phyloP scores from a whole-genome alignment of 2,888 invertebrate species.

The Embidobia sp. region DNA sequence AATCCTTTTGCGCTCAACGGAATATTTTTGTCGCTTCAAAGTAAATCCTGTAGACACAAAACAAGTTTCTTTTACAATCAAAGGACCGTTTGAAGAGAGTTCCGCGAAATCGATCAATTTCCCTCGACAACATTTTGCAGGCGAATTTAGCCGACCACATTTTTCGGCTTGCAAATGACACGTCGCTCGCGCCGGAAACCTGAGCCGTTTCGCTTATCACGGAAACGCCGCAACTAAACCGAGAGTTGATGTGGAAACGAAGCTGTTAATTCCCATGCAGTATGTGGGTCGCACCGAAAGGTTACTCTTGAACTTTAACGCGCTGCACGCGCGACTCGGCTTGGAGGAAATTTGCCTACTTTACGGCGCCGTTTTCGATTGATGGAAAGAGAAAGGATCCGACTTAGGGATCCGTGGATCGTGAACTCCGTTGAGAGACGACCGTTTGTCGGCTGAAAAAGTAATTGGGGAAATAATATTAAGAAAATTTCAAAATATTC shows the following conservation, averaged over 20 bases:
- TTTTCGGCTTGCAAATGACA: slow-evolving; percentile 5
- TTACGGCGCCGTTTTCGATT: not conserved
- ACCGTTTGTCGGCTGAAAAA: too few relatives aligned
- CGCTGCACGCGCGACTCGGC: slow-evolving; percentile 18
- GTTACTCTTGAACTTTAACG: slow-evolving; percentile 50
- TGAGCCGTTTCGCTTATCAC: slow-evolving; percentile 20
- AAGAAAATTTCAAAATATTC: too few relatives aligned
- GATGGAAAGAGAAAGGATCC: slow-evolving; percentile 48
- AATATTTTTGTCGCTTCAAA: too few relatives aligned
- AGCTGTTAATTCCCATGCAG: slow-evolving; percentile 41
- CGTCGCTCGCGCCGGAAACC: not conserved
- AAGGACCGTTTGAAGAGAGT: too few relatives aligned
- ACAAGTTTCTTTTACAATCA: too few relatives aligned
- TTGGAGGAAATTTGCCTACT: slow-evolving; percentile 34
- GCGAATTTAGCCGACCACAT: not conserved
- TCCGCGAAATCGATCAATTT: too few relatives aligned
- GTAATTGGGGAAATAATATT: too few relatives aligned
- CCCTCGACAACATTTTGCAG: not conserved
- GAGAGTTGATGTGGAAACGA: slow-evolving; percentile 48
- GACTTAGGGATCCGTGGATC: too few relatives aligned
- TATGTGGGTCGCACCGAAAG: slow-evolving; percentile 53
- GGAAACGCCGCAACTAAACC: slow-evolving; percentile 28
- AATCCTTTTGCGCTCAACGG: too few relatives aligned
- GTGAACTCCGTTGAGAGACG: too few relatives aligned
- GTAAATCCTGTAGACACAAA: too few relatives aligned